Evolutionary conservation across 2,888 invertebrate genomes (phyloP), one percentile per base, ranked within the genome.

Genomic region (Lepas anatifera): DNA sequence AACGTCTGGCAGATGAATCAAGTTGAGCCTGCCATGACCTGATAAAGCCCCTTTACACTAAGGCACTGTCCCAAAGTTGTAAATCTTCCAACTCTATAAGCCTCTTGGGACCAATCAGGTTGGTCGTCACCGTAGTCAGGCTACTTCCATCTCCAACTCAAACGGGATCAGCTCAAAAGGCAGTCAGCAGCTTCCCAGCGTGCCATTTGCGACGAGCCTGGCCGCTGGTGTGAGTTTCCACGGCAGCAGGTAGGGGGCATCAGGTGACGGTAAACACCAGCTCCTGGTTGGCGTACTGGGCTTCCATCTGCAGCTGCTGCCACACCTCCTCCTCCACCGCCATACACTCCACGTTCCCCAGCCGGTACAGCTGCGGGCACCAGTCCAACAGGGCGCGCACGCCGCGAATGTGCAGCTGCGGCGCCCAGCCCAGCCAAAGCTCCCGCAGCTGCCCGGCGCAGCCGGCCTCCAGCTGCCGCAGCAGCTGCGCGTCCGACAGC

Each of bases 211-310:
- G 46, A 7, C 11, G 46, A 46, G 46, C 4, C 46, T 46, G 46
- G n/a, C n/a, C n/a, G n/a, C n/a, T n/a, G n/a, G n/a, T n/a, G n/a
- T n/a, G n/a, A n/a, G n/a, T n/a, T n/a, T n/a, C 88, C 50, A 89
- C 89, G 71, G 89, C 85, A 74, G 89, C 86, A 74, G 88, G 82
- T 71, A 87, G 72, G 37, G 11, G 37, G n/a, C 37, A 27, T 43
- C 43, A 43, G 11, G 27, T 10, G 8, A 27, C 10, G 11, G 67
- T 43, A 25, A 43, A 67, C 10, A 16, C 37, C 18, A 46, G 10
- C 29, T 67, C 37, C 18, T 29, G 25, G 41, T 71, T 78, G 77
- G 67, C 11, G 18, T 35, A 8, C 35, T 4, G 32, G 18, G 63
- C 63, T 35, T 63, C 63, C n/a, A 35, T 35, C 63, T 63, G 18